phyloP scores from a whole-genome alignment of 2,888 invertebrate species.

The Nephrotoma flavescens region DNA sequence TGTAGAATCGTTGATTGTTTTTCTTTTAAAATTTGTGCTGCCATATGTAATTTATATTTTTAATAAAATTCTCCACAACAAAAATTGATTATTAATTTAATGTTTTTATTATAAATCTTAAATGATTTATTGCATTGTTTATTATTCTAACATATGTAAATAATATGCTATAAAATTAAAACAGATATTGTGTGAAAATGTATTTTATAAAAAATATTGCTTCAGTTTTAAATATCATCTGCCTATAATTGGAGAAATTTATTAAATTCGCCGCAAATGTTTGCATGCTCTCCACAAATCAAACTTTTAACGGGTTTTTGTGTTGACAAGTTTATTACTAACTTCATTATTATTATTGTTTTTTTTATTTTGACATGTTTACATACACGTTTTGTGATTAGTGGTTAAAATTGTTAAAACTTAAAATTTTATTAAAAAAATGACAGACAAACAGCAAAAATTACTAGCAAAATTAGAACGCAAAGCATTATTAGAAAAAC shows the following conservation, averaged over 20 bases:
- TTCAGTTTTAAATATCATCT: not conserved
- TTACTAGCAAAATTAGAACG: not conserved
- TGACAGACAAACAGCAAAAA: not conserved
- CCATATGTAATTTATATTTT: not conserved
- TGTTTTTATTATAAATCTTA: not conserved
- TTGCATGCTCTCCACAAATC: not conserved
- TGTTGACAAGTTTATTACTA: not conserved
- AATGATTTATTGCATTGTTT: not conserved
- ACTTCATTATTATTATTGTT: not conserved
- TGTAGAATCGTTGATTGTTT: not conserved
- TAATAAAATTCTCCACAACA: not conserved
- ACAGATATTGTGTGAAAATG: too few relatives aligned
- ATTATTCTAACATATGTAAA: not conserved
- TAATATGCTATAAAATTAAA: too few relatives aligned
- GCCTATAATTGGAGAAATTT: not conserved
- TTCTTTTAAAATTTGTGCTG: not conserved
- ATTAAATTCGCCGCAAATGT: not conserved
- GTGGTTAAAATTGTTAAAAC: too few relatives aligned
- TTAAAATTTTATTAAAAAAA: not conserved
- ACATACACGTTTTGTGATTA: not conserved
- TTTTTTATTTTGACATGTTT: not conserved
- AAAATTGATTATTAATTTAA: not conserved
- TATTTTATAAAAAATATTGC: not conserved
- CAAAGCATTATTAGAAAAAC: constrained; percentile 19
- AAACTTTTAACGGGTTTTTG: not conserved